Evolutionary conservation across 2,888 invertebrate genomes (phyloP).

Genomic region (Microplitis deprimator): DNA sequence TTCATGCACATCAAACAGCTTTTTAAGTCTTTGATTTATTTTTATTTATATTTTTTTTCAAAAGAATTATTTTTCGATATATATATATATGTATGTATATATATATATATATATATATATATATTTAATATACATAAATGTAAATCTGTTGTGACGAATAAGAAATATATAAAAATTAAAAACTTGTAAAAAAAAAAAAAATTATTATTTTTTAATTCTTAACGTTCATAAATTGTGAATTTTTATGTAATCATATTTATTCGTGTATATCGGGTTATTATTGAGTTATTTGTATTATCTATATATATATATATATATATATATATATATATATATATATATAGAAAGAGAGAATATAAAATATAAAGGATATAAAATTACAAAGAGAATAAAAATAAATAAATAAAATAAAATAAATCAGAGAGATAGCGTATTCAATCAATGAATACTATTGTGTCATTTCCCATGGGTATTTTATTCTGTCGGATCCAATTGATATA

Average conservation of each 20-base stretch:
- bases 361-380: background rate
- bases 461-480: background rate
- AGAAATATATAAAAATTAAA: too few relatives aligned
- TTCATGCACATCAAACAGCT: slow-evolving; percentile 41
- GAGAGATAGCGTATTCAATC: background rate
- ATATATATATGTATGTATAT: background rate
- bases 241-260: too few relatives aligned
- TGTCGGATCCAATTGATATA: background rate
- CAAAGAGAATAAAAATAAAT: background rate
- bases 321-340: background rate
- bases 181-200: too few relatives aligned
- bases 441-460: slow-evolving; percentile 1
- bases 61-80: background rate
- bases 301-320: background rate
- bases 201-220: too few relatives aligned
- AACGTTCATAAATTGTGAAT: too few relatives aligned
- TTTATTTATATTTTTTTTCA: background rate
- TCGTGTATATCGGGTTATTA: too few relatives aligned
- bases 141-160: too few relatives aligned
- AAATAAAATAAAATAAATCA: background rate
- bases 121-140: too few relatives aligned
- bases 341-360: background rate
- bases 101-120: background rate
- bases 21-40: slow-evolving; percentile 39
- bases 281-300: too few relatives aligned